Percentiles rank a stretch among this genome's conserved stretches.
Conservation (phyloP, 1,140 invertebrate species). For the Sweltsa coloradensis region DNA sequence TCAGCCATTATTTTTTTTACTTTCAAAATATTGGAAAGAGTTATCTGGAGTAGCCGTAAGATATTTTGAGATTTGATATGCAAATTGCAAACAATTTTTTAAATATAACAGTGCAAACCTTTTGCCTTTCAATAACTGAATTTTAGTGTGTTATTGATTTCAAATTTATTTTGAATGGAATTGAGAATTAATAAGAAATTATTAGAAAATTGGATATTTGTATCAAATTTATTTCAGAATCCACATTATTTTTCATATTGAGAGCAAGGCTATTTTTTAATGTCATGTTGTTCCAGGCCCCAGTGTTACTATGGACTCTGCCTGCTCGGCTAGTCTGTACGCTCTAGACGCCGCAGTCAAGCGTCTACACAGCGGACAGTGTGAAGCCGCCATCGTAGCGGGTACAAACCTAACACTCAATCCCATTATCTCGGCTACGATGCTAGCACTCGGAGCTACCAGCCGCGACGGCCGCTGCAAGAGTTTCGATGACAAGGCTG, state of each 20-base stretch:
- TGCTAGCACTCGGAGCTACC: slow-evolving; percentile 54
- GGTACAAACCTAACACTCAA: slow-evolving; percentile 47
- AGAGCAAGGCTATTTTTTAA: slow-evolving; percentile 17
- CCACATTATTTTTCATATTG: slow-evolving; percentile 6
- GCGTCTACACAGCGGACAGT: no score
- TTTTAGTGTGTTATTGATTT: no score
- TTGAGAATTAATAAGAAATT: slow-evolving; percentile 27
- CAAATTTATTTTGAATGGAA: slow-evolving; percentile 36
- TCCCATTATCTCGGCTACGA: neutral
- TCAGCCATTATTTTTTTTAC: no score
- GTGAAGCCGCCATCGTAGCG: slow-evolving; percentile 45
- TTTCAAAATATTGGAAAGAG: no score
- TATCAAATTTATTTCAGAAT: neutral
- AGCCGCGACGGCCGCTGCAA: slow-evolving; percentile 77
- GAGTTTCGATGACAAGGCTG: slow-evolving; percentile 27
- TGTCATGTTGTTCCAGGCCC: slow-evolving; percentile 19
- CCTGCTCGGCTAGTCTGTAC: slow-evolving; percentile 23
- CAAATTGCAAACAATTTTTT: no score
- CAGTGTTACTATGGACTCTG: slow-evolving; percentile 32
- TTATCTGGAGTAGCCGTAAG: no score
- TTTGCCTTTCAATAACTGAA: no score
- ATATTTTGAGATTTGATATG: no score
- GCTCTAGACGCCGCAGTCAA: slow-evolving; percentile 32
- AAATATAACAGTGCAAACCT: no score
- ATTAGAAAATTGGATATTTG: slow-evolving; percentile 14